Percentiles rank a stretch among this genome's conserved stretches.
Conservation (phyloP, 2,888 invertebrate species). For the Urechis unicinctus region DNA sequence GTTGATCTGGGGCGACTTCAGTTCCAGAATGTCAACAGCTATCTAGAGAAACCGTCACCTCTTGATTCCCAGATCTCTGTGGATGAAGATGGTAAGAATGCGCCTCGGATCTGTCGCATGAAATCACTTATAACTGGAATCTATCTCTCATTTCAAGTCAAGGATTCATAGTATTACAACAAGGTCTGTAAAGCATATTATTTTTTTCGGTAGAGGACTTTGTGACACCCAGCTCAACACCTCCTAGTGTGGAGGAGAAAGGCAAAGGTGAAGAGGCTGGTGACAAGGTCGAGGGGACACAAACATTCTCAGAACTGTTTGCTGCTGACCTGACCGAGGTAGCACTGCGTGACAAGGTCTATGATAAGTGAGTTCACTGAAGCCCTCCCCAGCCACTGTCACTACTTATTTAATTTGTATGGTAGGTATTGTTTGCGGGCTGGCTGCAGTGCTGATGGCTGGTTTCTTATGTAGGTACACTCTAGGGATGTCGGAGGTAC, state of each 20-base stretch:
- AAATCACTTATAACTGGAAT: neutral
- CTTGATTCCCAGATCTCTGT: neutral
- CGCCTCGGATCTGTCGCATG: neutral
- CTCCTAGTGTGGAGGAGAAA: conserved; percentile 28
- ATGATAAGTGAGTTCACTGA: conserved; percentile 58
- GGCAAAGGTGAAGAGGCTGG: conserved; percentile 13
- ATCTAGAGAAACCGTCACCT: neutral
- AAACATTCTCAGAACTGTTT: conserved; percentile 18
- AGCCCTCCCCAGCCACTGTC: too few species aligned
- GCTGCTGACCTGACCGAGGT: conserved; percentile 31
- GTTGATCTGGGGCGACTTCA: conserved; percentile 86
- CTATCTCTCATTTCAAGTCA: too few species aligned
- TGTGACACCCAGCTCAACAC: conserved; percentile 51
- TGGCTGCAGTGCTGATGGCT: too few species aligned
- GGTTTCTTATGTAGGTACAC: conserved; percentile 53
- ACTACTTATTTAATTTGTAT: neutral
- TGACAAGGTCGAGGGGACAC: conserved; percentile 6
- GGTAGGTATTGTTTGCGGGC: neutral
- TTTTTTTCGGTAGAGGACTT: conserved; percentile 32
- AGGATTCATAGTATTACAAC: too few species aligned
- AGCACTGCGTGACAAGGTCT: conserved; percentile 62
- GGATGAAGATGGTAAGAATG: conserved; percentile 1
- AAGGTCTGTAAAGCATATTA: too few species aligned
- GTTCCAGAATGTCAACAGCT: conserved; percentile 44
- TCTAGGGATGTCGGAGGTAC: conserved; percentile 71